Percentiles rank a stretch among this genome's conserved stretches.
phyloP scores from a whole-genome alignment of 2,113 vertebrate species.

The Toxotes chatareus region DNA sequence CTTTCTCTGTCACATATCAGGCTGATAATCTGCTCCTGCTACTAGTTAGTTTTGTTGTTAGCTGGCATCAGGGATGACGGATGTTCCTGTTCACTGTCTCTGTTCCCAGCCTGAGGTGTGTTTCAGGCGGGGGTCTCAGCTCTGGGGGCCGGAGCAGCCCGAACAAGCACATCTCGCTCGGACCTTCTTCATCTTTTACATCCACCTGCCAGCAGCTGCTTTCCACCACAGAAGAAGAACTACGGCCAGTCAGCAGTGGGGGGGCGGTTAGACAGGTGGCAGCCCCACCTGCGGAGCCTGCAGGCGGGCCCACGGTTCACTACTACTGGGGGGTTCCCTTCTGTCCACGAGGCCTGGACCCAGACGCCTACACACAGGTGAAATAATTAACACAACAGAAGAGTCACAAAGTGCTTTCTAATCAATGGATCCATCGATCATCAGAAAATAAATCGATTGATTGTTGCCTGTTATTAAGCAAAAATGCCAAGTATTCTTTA shows the following conservation, averaged over 20 bases:
- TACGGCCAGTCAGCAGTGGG: not conserved
- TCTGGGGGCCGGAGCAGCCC: not conserved
- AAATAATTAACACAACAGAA: too few relatives aligned
- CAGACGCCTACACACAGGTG: slow-evolving; percentile 92
- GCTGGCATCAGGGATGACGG: too few relatives aligned
- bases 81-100: too few relatives aligned
- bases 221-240: not conserved
- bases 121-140: not conserved
- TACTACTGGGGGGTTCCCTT: slow-evolving; percentile 99
- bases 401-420: too few relatives aligned
- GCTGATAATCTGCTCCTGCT: too few relatives aligned
- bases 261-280: not conserved
- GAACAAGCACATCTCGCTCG: not conserved
- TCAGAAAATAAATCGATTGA: too few relatives aligned
- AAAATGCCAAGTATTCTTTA: too few relatives aligned
- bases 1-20: too few relatives aligned
- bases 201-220: not conserved
- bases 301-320: slow-evolving; percentile 80
- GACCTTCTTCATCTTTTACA: slow-evolving; percentile 2
- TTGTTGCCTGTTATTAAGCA: too few relatives aligned
- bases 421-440: too few relatives aligned
- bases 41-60: too few relatives aligned
- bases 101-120: too few relatives aligned
- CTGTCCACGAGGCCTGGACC: slow-evolving; percentile 92
- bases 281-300: not conserved